Base-by-base conservation (phyloP, 2,113 vertebrate genomes). In the Cyprinodon brontotheroides region DNA sequence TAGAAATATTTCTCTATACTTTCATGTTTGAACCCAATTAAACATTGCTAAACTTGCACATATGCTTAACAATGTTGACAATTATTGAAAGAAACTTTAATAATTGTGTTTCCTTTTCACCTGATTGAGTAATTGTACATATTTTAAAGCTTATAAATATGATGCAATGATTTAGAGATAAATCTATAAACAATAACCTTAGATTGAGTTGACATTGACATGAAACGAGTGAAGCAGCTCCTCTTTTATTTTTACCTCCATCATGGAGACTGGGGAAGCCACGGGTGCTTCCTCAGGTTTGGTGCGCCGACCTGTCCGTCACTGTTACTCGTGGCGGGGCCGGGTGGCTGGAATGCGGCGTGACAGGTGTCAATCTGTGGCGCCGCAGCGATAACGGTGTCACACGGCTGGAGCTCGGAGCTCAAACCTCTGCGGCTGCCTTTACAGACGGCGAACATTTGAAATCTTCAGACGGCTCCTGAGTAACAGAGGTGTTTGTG, bases 351-450 rank as follows among this genome's bases (percentile, higher is more conserved):
- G 77, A 82, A 90, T 82, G 65, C 22, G 57, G 4, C 37, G 48
- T 93, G 91, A 93, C 93, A 94, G 91, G 92, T 92, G 87, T 86
- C 92, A 93, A 75, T 93, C 91, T 75, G 70, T 17, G 57, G 88
- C 47, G 72, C 75, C 70, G 48, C 0, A 65, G 64, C 68, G 84
- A 83, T 90, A 86, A 89, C 80, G 63, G 87, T 72, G 88, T 83
- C 86, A 66, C 65, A 64, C 78, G 0, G 62, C 59, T 74, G 41
- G 66, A 43, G 75, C 83, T 87, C 48, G 9, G 64, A 75, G 87
- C 84, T 79, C 29, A 29, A 15, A 78, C 87, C 74, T 73, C 12
- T 20, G 72, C 80, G 48, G 82, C 79, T 65, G 75, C 73, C 87
- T 81, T 29, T 79, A 89, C 90, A 87, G 81, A 89, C 15, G 82